Evolutionary conservation across 2,888 invertebrate species (phyloP), one percentile per base, ranked within the genome.

Genomic region (Eurytoma californica): DNA sequence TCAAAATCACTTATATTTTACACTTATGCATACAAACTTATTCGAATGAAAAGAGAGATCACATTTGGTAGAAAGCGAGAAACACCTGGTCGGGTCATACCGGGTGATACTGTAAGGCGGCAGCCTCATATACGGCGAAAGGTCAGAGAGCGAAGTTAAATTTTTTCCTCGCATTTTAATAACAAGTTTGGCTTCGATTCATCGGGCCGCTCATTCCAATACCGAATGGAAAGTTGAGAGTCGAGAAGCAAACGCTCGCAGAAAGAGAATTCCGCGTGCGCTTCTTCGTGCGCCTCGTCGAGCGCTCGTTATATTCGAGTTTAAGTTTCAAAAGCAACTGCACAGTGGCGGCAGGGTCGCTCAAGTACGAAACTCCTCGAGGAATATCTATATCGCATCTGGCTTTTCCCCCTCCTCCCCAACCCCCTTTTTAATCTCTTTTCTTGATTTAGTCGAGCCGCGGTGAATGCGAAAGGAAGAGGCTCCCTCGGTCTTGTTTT

Each of bases 401-500:
- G 39, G 18, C 3, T 3, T 39, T n/a, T n/a, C 60, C 24, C 24
- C 55, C 18, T 55, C 53, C 53, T 16, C 18, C 28, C 39, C 39
- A 60, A 47, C 24, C 39, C 47, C 57, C 53, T 18, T 30, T 73
- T 65, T 73, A 73, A 73, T 65, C 65, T 55, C 72, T 57, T 73
- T 73, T 73, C 72, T 73, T 65, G 65, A 73, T 73, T 73, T 65
- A 65, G 72, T 53, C 28, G 63, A 39, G 39, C 63, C 47, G n/a
- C 18, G 39, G 12, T n/a, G 47, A n/a, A 30, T 24, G 65, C 30
- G 65, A 73, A 63, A 39, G 72, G 39, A 18, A 28, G n/a, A 47
- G 39, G 20, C 60, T 60, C 60, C 14, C 60, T 60, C 60, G 12
- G 13, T 24, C 24, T 28, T 24, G 53, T 14, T n/a, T 14, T n/a